Evolutionary conservation across 1,140 invertebrate species (phyloP), one percentile per base, ranked within the genome.

Genomic region (Trypoxylus dichotomus): DNA sequence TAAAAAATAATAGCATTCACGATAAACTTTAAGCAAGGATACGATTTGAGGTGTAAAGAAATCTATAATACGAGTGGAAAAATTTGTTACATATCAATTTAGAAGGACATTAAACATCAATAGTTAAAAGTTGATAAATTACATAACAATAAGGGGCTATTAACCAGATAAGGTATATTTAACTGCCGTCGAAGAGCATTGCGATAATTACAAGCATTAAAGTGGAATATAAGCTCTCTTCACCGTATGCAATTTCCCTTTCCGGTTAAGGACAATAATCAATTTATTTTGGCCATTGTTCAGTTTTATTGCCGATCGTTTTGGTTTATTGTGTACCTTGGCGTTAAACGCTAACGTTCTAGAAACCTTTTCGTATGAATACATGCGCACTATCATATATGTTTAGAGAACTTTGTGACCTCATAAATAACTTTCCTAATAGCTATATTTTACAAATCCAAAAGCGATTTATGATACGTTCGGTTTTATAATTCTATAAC

Each of bases 401-500:
- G 60, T 63, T n/a, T 21, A 58, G 21, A 21, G 21, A 27, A 63
- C 7, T 63, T 63, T 63, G 60, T 63, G 43, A 63, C 60, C 60
- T 63, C 60, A 24, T 63, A 63, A 63, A 63, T 63, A 63, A 63
- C 60, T 25, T 63, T 63, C 25, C 60, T 27, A 19, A 63, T n/a
- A 11, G 60, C 21, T 25, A 19, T 63, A 63, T 63, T 63, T 63
- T 63, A 63, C n/a, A 24, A 63, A 63, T 63, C 19, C 60, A 63
- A 25, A 63, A 13, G 19, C 25, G 19, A 63, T 63, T 63, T 63
- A 63, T 0, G 60, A 24, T 24, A 27, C 10, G 19, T 63, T 24
- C 60, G 21, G 5, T 63, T 63, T 19, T 63, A 63, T 63, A 37
- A 37, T 37, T 37, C 10, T 37, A 37, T 63, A 63, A 63, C 19